Conservation (phyloP, 2,113 vertebrate genomes). For the Catagonus wagneri region DNA sequence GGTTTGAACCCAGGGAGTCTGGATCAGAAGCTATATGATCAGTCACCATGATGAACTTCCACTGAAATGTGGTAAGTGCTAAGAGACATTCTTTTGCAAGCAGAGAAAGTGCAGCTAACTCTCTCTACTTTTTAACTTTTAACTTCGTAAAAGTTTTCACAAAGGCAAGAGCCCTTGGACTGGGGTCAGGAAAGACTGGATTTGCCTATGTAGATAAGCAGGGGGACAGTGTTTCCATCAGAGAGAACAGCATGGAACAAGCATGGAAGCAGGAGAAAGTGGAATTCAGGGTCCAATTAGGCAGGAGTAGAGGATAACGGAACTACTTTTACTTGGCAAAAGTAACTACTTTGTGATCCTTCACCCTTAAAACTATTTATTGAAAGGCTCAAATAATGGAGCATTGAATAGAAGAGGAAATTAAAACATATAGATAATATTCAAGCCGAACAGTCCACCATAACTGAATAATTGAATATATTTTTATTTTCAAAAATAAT, state of each 20-base stretch:
- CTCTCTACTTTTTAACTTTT: background rate
- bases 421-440: background rate
- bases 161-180: background rate
- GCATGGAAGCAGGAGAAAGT: background rate
- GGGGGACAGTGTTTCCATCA: background rate
- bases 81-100: background rate
- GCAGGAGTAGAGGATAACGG: background rate
- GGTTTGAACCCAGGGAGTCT: background rate
- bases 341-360: background rate
- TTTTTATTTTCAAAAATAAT: no score
- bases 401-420: conserved; percentile 15
- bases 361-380: background rate
- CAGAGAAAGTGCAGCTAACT: background rate
- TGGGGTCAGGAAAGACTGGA: background rate
- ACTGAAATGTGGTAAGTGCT: background rate
- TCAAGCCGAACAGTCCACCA: background rate
- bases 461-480: conserved; percentile 19
- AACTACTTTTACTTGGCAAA: background rate
- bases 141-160: background rate
- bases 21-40: background rate
- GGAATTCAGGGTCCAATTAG: background rate
- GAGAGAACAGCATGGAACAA: background rate
- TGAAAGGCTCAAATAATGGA: background rate
- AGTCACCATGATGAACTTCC: background rate
- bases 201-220: background rate